A percentile compares a stretch with the other conserved stretches of the same genome.
phyloP scores from a whole-genome alignment of 1,140 invertebrate genomes.

The Drosophila aff. region DNA sequence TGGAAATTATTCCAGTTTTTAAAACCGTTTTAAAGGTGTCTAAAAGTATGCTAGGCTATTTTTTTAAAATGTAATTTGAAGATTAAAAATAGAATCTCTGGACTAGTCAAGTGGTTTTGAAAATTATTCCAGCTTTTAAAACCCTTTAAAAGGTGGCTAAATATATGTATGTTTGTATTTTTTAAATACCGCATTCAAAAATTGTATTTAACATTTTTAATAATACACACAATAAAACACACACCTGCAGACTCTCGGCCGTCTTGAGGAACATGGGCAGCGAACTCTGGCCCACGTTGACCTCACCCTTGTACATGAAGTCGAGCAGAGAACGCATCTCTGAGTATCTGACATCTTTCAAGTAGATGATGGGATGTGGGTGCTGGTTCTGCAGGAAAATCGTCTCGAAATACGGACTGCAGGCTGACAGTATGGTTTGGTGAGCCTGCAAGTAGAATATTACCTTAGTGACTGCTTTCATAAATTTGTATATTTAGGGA shows the following conservation, averaged over 20 bases:
- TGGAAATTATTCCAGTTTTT: too few species aligned
- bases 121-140: too few species aligned
- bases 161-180: too few species aligned
- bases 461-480: too few species aligned
- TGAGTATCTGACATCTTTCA: constrained; percentile 94
- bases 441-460: constrained; percentile 88
- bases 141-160: too few species aligned
- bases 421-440: constrained; percentile 96
- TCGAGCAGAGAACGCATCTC: constrained; percentile 95
- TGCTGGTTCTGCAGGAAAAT: constrained; percentile 96
- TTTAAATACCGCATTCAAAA: too few species aligned
- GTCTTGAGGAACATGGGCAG: constrained; percentile 95
- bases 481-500: too few species aligned
- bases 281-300: constrained; percentile 94
- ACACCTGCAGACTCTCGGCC: constrained; percentile 95
- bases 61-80: background rate
- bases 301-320: constrained; percentile 97
- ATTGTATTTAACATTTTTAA: too few species aligned
- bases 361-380: constrained; percentile 96
- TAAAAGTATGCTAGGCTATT: too few species aligned
- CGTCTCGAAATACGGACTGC: constrained; percentile 97
- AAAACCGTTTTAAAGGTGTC: too few species aligned
- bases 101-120: too few species aligned
- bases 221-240: constrained; percentile 2
- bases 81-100: background rate